Percentiles rank a stretch among this genome's conserved stretches.
phyloP scores from a whole-genome alignment of 2,113 vertebrate species.

The Gymnobelideus leadbeateri region DNA sequence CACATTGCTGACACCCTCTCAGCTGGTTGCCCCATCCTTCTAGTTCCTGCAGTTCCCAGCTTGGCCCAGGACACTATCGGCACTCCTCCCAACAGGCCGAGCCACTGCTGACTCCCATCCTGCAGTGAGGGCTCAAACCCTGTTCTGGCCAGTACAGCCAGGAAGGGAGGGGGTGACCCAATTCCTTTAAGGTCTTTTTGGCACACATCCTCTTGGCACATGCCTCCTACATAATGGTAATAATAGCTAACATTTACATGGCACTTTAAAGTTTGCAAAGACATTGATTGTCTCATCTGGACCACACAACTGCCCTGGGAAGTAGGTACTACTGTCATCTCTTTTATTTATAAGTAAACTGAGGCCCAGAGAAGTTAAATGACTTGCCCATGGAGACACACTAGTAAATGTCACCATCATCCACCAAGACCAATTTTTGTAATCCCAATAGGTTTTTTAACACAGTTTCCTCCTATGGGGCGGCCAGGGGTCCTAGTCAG shows the following conservation, averaged over 20 bases:
- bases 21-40: background rate
- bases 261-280: background rate
- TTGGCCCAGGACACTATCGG: background rate
- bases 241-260: background rate
- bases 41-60: background rate
- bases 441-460: background rate
- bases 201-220: background rate
- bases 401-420: background rate
- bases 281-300: background rate
- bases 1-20: background rate
- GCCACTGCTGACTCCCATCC: background rate
- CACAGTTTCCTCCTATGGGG: background rate
- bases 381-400: background rate
- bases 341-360: background rate
- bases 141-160: background rate
- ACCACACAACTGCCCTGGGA: background rate
- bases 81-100: background rate
- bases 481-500: background rate
- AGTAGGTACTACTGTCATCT: background rate
- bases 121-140: background rate
- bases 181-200: conserved; percentile 6
- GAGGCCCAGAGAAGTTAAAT: background rate
- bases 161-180: background rate
- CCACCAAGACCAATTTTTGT: background rate
- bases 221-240: background rate